Evolutionary conservation across 2,113 vertebrate genomes (phyloP).

Genomic region (Arvicanthis niloticus): DNA sequence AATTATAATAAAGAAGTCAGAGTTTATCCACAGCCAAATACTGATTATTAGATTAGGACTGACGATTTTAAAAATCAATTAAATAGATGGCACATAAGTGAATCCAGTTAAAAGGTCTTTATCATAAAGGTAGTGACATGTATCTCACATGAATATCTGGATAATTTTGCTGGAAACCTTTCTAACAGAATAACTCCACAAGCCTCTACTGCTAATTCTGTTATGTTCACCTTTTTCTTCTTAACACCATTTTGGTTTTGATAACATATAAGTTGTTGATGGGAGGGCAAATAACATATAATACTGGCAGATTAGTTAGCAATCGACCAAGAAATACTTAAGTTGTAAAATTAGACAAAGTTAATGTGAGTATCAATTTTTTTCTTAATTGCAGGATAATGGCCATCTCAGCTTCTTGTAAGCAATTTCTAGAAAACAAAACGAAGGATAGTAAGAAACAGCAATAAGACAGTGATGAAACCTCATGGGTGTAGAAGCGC

Average conservation of each 20-base stretch:
- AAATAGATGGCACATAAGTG: not conserved
- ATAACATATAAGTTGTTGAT: not conserved
- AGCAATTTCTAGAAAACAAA: not conserved
- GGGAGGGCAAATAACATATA: not conserved
- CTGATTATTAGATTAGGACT: not conserved
- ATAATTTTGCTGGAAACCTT: not conserved
- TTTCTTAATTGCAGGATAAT: constrained; percentile 21
- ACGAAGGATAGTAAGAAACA: not conserved
- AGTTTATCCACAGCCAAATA: not conserved
- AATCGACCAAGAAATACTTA: not conserved
- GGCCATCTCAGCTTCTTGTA: not conserved
- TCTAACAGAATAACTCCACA: not conserved
- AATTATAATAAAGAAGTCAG: constrained; percentile 23
- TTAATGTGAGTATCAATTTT: not conserved
- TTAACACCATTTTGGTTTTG: not conserved
- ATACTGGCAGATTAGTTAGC: not conserved
- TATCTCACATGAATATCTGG: not conserved
- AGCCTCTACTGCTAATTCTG: not conserved
- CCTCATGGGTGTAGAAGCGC: not conserved
- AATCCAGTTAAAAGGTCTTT: not conserved
- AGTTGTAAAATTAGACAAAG: not conserved
- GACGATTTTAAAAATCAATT: not conserved
- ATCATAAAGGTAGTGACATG: not conserved
- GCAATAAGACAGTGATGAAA: not conserved
- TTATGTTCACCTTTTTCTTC: not conserved